These are phyloP conservation scores for Rallus limicola DNA, from an alignment of 2,113 vertebrate genomes.

Conservation along the genomic window DNA sequence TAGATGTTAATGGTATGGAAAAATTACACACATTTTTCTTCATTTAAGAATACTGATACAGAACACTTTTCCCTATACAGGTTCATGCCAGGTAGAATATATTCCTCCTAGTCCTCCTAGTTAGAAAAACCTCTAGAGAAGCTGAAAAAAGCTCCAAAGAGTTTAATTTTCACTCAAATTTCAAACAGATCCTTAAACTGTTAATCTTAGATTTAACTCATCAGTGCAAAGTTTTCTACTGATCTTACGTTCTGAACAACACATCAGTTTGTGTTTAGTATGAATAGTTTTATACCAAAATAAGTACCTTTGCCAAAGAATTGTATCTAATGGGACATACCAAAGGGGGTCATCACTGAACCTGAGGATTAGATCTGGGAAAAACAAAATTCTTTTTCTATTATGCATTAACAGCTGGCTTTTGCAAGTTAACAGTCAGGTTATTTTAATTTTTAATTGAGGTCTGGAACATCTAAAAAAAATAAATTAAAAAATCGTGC, in stretches of 20 bases:
- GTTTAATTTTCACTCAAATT: not conserved
- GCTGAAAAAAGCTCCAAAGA: not conserved
- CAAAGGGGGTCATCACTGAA: constrained; percentile 59
- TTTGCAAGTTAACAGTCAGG: constrained; percentile 56
- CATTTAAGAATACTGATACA: not conserved
- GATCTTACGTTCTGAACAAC: constrained; percentile 1
- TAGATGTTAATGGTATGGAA: not conserved
- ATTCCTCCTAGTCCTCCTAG: not conserved
- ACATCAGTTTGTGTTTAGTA: constrained; percentile 51
- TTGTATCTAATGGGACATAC: constrained; percentile 65
- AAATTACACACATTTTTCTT: not conserved
- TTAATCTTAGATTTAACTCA: constrained; percentile 13
- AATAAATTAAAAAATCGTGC: not conserved
- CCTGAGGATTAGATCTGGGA: constrained; percentile 62
- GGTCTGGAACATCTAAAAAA: not conserved
- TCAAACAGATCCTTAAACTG: not conserved
- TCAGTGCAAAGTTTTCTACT: not conserved
- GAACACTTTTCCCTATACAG: not conserved
- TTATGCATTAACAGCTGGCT: constrained; percentile 70
- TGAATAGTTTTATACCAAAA: constrained; percentile 59
- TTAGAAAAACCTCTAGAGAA: not conserved
- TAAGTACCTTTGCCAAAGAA: constrained; percentile 50
- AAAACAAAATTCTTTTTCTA: constrained; percentile 75
- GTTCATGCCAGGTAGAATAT: not conserved
- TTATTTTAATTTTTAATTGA: constrained; percentile 48